phyloP scores from a whole-genome alignment of 2,888 invertebrate species.

The Agrotis ipsilon region DNA sequence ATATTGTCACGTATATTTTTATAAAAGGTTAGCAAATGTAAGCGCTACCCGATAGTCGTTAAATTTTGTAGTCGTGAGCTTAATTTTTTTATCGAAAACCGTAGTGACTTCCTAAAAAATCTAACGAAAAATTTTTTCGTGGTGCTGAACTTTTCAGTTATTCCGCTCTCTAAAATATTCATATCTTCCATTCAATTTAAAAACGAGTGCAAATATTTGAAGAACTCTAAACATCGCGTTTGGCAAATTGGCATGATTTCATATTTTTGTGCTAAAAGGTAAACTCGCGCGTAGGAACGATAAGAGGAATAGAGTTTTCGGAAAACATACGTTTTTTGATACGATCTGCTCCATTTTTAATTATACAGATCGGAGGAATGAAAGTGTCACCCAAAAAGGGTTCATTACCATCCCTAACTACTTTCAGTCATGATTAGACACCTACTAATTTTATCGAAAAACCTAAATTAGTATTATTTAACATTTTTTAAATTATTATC shows the following conservation, averaged over 20 bases:
- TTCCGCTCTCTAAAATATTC: neutral
- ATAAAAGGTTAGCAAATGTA: conserved; percentile 3
- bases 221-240: neutral
- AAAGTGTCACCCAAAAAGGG: too few relatives aligned
- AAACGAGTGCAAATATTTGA: conserved; percentile 3
- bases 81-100: too few relatives aligned
- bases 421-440: too few relatives aligned
- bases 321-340: too few relatives aligned
- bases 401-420: too few relatives aligned
- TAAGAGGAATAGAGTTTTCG: neutral
- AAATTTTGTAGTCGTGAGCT: conserved; percentile 1
- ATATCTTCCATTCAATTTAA: neutral
- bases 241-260: neutral
- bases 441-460: conserved; percentile 1
- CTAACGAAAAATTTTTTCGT: neutral
- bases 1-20: conserved; percentile 23
- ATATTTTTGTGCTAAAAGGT: neutral
- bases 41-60: conserved; percentile 16
- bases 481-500: neutral
- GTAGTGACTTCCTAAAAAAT: neutral
- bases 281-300: neutral
- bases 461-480: conserved; percentile 12
- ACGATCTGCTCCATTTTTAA: too few relatives aligned
- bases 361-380: too few relatives aligned
- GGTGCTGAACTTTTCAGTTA: neutral